Conservation (phyloP, 2,797 vertebrate species). For the Manis pentadactyla region DNA sequence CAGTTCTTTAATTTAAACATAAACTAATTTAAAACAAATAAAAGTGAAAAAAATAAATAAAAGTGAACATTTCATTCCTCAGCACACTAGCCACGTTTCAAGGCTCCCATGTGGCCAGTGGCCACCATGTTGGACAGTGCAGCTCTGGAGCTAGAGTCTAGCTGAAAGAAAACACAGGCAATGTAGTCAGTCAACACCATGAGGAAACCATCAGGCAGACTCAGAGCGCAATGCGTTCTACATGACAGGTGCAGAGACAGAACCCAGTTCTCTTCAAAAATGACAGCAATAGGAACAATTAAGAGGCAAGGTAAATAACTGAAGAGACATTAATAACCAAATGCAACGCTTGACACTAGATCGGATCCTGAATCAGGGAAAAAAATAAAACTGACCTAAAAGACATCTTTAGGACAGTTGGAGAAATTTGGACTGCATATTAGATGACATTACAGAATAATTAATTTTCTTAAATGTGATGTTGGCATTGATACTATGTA, state of each 20-base stretch:
- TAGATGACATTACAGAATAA: not conserved
- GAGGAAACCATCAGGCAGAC: not conserved
- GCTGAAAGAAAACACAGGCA: not conserved
- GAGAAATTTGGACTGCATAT: not conserved
- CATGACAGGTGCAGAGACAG: not conserved
- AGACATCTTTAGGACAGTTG: not conserved
- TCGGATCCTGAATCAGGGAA: not conserved
- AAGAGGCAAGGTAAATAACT: not conserved
- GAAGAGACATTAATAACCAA: not conserved
- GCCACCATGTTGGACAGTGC: not conserved
- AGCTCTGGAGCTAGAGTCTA: not conserved
- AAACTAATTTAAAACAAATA: not conserved
- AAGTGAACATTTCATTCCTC: not conserved
- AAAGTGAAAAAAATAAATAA: not conserved
- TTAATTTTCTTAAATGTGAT: not conserved
- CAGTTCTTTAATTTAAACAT: not conserved
- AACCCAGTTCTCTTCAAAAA: not conserved
- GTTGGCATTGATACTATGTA: not conserved
- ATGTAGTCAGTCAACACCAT: not conserved
- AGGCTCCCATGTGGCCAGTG: not conserved
- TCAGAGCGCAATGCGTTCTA: not conserved
- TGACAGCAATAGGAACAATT: not conserved
- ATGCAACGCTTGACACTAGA: not conserved
- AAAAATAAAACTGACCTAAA: not conserved
- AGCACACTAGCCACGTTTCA: not conserved